These are phyloP conservation scores for Notodonta ziczac DNA, from an alignment of 2,888 invertebrate genomes.

Conservation along the genomic window DNA sequence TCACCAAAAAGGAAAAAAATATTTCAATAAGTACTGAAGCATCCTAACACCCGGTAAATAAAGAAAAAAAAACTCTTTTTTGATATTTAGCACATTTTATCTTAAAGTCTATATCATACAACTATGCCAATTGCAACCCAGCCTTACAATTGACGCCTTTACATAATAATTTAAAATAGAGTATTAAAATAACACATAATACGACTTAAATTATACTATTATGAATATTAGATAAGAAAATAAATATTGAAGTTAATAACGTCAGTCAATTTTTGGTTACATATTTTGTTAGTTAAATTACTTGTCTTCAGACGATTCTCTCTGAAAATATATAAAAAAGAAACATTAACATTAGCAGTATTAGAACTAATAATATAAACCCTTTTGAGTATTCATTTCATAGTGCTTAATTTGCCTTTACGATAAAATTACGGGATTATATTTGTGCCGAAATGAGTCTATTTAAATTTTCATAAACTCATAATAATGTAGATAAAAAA, in stretches of 20 bases:
- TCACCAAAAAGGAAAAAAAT: no score
- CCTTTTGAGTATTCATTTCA: no score
- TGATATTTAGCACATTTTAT: slow-evolving; percentile 64
- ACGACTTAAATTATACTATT: slow-evolving; percentile 20
- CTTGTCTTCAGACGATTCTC: slow-evolving; percentile 62
- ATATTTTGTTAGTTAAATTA: slow-evolving; percentile 44
- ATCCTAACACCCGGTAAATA: no score
- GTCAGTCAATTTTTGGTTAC: slow-evolving; percentile 61
- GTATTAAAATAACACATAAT: slow-evolving; percentile 55
- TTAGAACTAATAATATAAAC: no score
- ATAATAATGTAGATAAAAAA: no score
- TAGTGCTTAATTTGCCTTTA: background rate
- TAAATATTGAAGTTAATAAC: slow-evolving; percentile 45
- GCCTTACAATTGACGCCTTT: slow-evolving; percentile 75
- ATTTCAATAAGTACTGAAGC: no score
- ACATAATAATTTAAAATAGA: slow-evolving; percentile 47
- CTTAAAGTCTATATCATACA: slow-evolving; percentile 65
- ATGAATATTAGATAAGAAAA: slow-evolving; percentile 23
- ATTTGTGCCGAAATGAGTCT: background rate
- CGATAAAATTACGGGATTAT: background rate
- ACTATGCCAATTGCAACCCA: slow-evolving; percentile 77
- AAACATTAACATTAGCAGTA: background rate
- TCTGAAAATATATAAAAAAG: slow-evolving; percentile 60
- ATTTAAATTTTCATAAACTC: no score
- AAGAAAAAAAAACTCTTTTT: background rate